Conservation (phyloP, 1,140 invertebrate species). For the Panagrolaimus sp. region DNA sequence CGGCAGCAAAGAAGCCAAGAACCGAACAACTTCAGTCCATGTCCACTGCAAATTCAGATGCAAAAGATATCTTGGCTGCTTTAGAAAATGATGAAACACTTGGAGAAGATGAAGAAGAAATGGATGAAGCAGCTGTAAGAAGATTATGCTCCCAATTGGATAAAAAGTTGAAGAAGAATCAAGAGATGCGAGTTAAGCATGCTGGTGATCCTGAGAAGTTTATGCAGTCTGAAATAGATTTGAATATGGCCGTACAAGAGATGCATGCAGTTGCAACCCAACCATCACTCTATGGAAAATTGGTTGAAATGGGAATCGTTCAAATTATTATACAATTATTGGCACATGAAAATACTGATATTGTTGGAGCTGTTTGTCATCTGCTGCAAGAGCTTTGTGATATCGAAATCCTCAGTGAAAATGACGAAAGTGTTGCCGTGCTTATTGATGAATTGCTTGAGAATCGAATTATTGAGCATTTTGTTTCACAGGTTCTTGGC, state of each 20-base stretch:
- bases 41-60: slow-evolving; percentile 18
- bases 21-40: background rate
- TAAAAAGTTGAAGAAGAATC: slow-evolving; percentile 85
- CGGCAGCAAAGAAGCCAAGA: background rate
- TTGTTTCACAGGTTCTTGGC: slow-evolving; percentile 86
- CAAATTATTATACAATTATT: slow-evolving; percentile 85
- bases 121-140: slow-evolving; percentile 17
- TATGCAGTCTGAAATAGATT: slow-evolving; percentile 95
- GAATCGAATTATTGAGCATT: slow-evolving; percentile 77
- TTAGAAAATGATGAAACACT: slow-evolving; percentile 32
- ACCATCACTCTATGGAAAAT: slow-evolving; percentile 83
- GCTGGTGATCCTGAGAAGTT: slow-evolving; percentile 91
- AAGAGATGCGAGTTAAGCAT: slow-evolving; percentile 97
- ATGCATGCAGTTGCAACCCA: slow-evolving; percentile 88
- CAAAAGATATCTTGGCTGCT: slow-evolving; percentile 36
- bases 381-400: slow-evolving; percentile 87
- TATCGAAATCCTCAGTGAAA: slow-evolving; percentile 85
- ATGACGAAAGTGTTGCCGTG: slow-evolving; percentile 62
- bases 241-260: slow-evolving; percentile 79
- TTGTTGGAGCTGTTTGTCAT: slow-evolving; percentile 68
- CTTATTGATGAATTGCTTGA: slow-evolving; percentile 68
- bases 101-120: background rate
- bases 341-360: slow-evolving; percentile 92
- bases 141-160: slow-evolving; percentile 69
- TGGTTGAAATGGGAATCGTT: slow-evolving; percentile 81